Base-by-base conservation (phyloP, 1,140 invertebrate genomes). In the Drosophila teissieri region DNA sequence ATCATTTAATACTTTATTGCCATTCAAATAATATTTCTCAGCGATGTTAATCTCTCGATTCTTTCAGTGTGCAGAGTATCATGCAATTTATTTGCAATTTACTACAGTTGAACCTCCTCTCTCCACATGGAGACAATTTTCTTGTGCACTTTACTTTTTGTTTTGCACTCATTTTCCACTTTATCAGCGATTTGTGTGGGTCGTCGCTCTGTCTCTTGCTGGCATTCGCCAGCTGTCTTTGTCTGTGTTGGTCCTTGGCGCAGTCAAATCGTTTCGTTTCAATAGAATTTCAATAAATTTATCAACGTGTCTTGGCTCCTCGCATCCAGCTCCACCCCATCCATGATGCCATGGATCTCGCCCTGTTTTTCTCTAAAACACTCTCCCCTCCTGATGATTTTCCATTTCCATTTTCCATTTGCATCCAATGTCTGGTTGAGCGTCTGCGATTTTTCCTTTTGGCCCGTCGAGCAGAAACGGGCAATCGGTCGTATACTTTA, bases 251-350 rank as follows among this genome's bases (percentile, higher is more conserved):
- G 14, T 19, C 31, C 36, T 24, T 48, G 69, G 45, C 57, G 76
- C 80, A 88, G 83, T 88, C 79, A 88, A 88, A 88, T 89, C 84
- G 84, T 84, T 88, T 88, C 84, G 80, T 84, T 88, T 88, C 84
- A 88, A 88, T 88, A 88, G 80, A 88, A 88, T 88, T 88, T 89
- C 84, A 88, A 88, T 89, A 88, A 89, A 88, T 88, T 89, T 84
- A 89, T 88, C 85, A 88, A 88, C 78, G 73, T 74, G 80, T 57
- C 60, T 55, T 34, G 22, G 48, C 48, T 52, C 40, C 22, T 31
- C 60, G 17, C 39, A 10, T 31, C 31, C 45, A 24, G 6, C 40
- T 8, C 40, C 40, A 8, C 36, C 42, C 27, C 60, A 60, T 40
- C 58, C 37, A 15, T 58, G 53, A 17, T 62, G 53, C 58, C 58